Conservation (phyloP, 2,888 invertebrate genomes). For the Portevinia maculata region DNA sequence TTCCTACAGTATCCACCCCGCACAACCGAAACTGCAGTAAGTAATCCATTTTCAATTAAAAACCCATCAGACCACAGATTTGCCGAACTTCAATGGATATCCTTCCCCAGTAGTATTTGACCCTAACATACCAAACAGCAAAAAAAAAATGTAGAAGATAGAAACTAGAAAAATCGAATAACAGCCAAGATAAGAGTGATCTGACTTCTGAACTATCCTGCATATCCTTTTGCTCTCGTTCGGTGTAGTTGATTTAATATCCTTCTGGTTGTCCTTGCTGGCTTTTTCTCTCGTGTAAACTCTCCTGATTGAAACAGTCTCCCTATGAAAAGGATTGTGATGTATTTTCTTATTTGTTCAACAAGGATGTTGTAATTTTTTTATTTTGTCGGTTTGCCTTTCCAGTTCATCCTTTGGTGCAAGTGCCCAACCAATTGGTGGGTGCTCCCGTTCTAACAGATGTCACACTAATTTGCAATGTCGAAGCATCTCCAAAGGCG, state of each 20-base stretch:
- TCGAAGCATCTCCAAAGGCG: conserved; percentile 96
- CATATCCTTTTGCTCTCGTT: conserved; percentile 69
- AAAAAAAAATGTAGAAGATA: conserved; percentile 24
- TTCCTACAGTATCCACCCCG: conserved; percentile 14
- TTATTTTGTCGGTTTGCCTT: conserved; percentile 48
- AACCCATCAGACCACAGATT: conserved; percentile 78
- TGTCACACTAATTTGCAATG: conserved; percentile 92
- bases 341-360: conserved; percentile 68
- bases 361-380: conserved; percentile 68
- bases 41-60: conserved; percentile 82
- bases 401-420: conserved; percentile 95
- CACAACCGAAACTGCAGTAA: conserved; percentile 76
- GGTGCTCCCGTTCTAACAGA: conserved; percentile 94
- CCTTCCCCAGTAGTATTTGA: conserved; percentile 38
- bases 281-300: conserved; percentile 14
- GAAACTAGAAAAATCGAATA: conserved; percentile 62
- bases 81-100: conserved; percentile 67
- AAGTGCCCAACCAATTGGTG: conserved; percentile 96
- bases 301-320: conserved; percentile 53
- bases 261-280: conserved; percentile 66
- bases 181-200: conserved; percentile 71
- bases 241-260: conserved; percentile 72
- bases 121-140: conserved; percentile 34
- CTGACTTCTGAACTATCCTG: conserved; percentile 71
- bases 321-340: conserved; percentile 64